These are phyloP conservation scores for Tetragnatha montana DNA, from an alignment of 2,888 invertebrate genomes.

Conservation along the genomic window DNA sequence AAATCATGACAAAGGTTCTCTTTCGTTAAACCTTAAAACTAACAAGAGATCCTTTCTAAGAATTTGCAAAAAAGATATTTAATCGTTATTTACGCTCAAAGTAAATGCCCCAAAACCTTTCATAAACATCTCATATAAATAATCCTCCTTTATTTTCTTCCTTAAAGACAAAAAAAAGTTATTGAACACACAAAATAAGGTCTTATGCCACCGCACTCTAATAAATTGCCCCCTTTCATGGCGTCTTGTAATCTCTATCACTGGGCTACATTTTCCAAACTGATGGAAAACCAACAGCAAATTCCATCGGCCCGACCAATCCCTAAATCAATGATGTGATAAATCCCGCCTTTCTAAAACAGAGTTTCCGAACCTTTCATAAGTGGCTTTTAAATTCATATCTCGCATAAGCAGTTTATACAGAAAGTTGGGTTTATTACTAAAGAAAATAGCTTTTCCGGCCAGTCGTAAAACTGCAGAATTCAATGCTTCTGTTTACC, in stretches of 20 bases:
- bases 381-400: constrained; percentile 49
- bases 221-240: neutral
- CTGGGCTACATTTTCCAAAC: neutral
- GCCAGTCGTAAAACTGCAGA: constrained; percentile 48
- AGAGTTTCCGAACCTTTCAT: constrained; percentile 4
- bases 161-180: too few relatives aligned
- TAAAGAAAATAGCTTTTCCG: constrained; percentile 29
- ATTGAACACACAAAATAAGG: too few relatives aligned
- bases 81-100: too few relatives aligned
- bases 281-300: neutral
- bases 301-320: neutral
- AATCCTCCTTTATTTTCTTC: too few relatives aligned
- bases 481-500: constrained; percentile 44
- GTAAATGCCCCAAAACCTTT: too few relatives aligned
- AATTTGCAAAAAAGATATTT: too few relatives aligned
- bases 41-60: too few relatives aligned
- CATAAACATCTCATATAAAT: too few relatives aligned
- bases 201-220: too few relatives aligned
- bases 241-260: neutral
- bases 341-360: constrained; percentile 34
- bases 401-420: constrained; percentile 54
- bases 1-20: too few relatives aligned
- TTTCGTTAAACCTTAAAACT: too few relatives aligned
- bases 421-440: constrained; percentile 47
- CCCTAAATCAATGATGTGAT: constrained; percentile 28